These are phyloP conservation scores for Sebastolobus alascanus DNA, from an alignment of 2,797 vertebrate species.

Conservation along the genomic window DNA sequence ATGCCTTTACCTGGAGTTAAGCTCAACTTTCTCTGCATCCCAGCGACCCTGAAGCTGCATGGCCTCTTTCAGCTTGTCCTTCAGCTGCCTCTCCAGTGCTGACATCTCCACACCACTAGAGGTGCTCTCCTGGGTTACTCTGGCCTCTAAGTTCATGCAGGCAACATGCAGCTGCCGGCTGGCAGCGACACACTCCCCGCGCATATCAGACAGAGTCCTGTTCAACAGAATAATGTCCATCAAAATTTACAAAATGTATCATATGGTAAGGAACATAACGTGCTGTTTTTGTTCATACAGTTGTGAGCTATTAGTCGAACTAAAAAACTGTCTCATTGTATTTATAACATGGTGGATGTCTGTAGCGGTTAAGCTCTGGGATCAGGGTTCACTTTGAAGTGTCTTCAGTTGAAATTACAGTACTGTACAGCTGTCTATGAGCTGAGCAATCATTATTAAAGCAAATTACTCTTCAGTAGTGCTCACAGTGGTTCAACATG, in stretches of 20 bases:
- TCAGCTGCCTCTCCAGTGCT: constrained; percentile 83
- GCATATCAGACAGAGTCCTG: constrained; percentile 88
- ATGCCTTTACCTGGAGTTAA: constrained; percentile 87
- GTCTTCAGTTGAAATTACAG: constrained; percentile 59
- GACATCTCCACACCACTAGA: constrained; percentile 73
- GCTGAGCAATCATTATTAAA: constrained; percentile 74
- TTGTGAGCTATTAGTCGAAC: constrained; percentile 49
- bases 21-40: constrained; percentile 87
- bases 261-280: constrained; percentile 1
- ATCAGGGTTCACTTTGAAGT: constrained; percentile 71
- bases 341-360: constrained; percentile 58
- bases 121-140: constrained; percentile 64
- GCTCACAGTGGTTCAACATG: constrained; percentile 59
- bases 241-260: constrained; percentile 15
- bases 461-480: constrained; percentile 71
- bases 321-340: constrained; percentile 56
- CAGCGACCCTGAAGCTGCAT: constrained; percentile 87
- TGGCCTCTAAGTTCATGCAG: constrained; percentile 84
- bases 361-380: constrained; percentile 37
- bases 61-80: constrained; percentile 85
- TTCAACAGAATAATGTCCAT: constrained; percentile 36
- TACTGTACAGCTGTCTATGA: constrained; percentile 57
- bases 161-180: constrained; percentile 80
- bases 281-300: constrained; percentile 31
- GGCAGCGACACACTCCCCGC: constrained; percentile 74